These are phyloP conservation scores for Latrodectus elegans DNA, from an alignment of 2,888 invertebrate species.

Conservation along the genomic window DNA sequence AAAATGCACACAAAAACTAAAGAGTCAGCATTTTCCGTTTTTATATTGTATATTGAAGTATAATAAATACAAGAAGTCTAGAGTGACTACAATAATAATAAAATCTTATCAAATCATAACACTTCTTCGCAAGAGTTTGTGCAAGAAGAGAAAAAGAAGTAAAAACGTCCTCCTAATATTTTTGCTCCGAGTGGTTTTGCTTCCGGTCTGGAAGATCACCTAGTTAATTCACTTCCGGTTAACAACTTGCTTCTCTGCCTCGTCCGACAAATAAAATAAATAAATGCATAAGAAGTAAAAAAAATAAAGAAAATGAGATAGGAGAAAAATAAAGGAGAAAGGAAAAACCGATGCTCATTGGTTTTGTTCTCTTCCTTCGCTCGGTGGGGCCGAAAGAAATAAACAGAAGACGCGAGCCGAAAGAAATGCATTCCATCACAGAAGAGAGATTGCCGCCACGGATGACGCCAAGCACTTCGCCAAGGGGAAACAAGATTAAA, in stretches of 20 bases:
- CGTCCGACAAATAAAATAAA: slow-evolving; percentile 23
- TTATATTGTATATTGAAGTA: no score
- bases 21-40: no score
- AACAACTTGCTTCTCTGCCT: slow-evolving; percentile 50
- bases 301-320: slow-evolving; percentile 7
- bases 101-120: slow-evolving; percentile 43
- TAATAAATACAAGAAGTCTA: no score
- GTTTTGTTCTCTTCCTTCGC: slow-evolving; percentile 54
- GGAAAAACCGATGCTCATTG: slow-evolving; percentile 49
- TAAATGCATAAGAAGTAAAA: slow-evolving; percentile 20
- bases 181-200: slow-evolving; percentile 56
- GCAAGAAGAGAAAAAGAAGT: slow-evolving; percentile 19
- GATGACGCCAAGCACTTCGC: slow-evolving; percentile 15
- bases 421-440: slow-evolving; percentile 59
- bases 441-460: slow-evolving; percentile 15
- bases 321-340: slow-evolving; percentile 20
- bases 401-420: slow-evolving; percentile 61
- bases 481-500: not conserved
- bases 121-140: not conserved
- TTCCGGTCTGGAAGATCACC: slow-evolving; percentile 66
- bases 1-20: no score
- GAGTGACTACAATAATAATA: not conserved
- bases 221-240: slow-evolving; percentile 69
- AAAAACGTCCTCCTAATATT: slow-evolving; percentile 47
- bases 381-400: slow-evolving; percentile 35